phyloP scores from a whole-genome alignment of 2,888 invertebrate genomes.

The Seira ritae region DNA sequence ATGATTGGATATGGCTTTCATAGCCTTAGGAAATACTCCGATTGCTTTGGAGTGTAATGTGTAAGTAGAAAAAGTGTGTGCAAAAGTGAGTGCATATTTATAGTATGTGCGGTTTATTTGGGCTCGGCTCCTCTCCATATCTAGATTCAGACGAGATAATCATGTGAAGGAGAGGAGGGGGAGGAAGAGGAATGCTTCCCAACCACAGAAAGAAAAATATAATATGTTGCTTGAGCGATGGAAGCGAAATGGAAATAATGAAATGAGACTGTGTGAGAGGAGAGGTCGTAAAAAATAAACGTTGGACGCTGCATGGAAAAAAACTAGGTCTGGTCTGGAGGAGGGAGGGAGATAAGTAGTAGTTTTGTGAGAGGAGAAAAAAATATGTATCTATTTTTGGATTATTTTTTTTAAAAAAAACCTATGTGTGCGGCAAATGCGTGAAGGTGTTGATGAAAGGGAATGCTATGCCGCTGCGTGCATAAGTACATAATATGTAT shows the following conservation, averaged over 20 bases:
- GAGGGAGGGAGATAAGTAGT: neutral
- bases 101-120: too few relatives aligned
- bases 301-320: neutral
- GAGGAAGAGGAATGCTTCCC: too few relatives aligned
- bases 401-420: neutral
- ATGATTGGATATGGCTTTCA: neutral
- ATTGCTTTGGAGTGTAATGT: too few relatives aligned
- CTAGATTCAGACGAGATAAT: too few relatives aligned
- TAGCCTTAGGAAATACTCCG: neutral
- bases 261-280: neutral
- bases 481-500: too few relatives aligned
- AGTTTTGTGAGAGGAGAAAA: neutral
- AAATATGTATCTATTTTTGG: conserved; percentile 12
- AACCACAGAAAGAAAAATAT: too few relatives aligned
- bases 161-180: too few relatives aligned
- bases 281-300: neutral
- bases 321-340: neutral
- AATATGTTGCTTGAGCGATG: neutral
- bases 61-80: too few relatives aligned
- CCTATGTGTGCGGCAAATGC: neutral
- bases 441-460: conserved; percentile 9
- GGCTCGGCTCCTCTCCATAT: too few relatives aligned
- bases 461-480: neutral
- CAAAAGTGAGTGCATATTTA: too few relatives aligned
- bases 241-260: neutral